Evolutionary conservation across 1,140 invertebrate species (phyloP).

Genomic region (Drosophila watanabei): DNA sequence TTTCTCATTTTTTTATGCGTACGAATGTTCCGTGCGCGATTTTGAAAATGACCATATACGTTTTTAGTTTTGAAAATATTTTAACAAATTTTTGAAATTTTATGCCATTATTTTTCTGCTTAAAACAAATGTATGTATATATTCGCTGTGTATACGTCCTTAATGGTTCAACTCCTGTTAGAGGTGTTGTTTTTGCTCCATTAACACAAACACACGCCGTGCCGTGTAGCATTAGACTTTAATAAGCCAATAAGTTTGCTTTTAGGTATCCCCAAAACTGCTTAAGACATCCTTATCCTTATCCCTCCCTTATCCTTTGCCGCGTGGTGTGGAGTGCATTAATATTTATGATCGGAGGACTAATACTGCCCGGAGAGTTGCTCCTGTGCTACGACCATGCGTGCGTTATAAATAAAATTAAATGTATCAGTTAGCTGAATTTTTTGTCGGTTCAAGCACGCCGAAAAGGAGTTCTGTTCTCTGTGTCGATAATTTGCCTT

Average conservation of each 20-base stretch:
- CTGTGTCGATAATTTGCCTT: conserved; percentile 66
- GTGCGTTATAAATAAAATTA: conserved; percentile 84
- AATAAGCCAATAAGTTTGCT: conserved; percentile 84
- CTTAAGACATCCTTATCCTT: conserved; percentile 26
- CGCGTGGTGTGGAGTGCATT: conserved; percentile 58
- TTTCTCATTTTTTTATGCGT: too few relatives aligned
- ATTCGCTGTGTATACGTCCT: conserved; percentile 14
- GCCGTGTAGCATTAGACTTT: conserved; percentile 69
- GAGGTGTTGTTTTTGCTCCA: conserved; percentile 45
- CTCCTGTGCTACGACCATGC: conserved; percentile 54
- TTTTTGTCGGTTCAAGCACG: conserved; percentile 34
- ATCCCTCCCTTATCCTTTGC: conserved; percentile 7
- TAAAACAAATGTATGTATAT: not conserved
- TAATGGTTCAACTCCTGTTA: conserved; percentile 32
- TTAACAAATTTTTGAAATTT: not conserved
- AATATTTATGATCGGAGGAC: conserved; percentile 69
- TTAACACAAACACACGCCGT: conserved; percentile 41
- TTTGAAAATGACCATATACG: too few relatives aligned
- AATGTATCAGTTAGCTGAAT: conserved; percentile 76
- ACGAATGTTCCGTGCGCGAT: too few relatives aligned
- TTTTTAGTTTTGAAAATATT: not conserved
- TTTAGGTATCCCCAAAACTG: conserved; percentile 50
- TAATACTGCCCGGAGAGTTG: conserved; percentile 34
- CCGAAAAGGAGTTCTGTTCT: conserved; percentile 19
- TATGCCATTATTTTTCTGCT: not conserved